phyloP scores from a whole-genome alignment of 2,888 invertebrate genomes.

The Apoda limacodes region DNA sequence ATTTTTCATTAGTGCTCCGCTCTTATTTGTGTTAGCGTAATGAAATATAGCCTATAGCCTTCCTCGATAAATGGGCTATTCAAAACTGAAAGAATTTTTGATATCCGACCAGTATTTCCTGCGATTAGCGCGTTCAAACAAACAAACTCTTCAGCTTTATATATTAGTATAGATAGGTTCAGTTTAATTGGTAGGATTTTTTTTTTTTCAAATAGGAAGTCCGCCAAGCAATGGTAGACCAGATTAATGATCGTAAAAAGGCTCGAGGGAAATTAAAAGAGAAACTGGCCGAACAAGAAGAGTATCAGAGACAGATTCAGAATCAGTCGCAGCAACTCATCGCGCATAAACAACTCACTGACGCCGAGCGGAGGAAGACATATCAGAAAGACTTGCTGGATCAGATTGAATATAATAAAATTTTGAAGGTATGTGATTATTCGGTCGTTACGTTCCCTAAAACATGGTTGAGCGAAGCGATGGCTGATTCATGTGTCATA shows the following conservation, averaged over 20 bases:
- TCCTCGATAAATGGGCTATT: too few species aligned
- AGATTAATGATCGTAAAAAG: conserved; percentile 36
- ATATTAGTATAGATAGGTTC: neutral
- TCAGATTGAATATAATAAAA: conserved; percentile 49
- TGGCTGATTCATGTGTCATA: too few species aligned
- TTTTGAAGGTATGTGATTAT: conserved; percentile 45
- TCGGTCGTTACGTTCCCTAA: too few species aligned
- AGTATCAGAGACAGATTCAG: conserved; percentile 34
- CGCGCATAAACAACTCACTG: conserved; percentile 28
- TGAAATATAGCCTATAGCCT: too few species aligned
- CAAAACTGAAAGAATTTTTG: too few species aligned
- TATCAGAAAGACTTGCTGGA: conserved; percentile 34
- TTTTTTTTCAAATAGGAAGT: conserved; percentile 30
- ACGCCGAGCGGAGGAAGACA: conserved; percentile 31
- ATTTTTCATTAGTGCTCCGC: too few species aligned
- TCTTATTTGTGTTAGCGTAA: too few species aligned
- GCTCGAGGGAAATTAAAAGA: conserved; percentile 27
- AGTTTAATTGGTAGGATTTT: neutral
- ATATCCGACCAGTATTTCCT: neutral
- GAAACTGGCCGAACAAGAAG: conserved; percentile 29
- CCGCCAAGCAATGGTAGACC: conserved; percentile 39
- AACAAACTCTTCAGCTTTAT: neutral
- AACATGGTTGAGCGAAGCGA: too few species aligned
- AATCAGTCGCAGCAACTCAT: conserved; percentile 32
- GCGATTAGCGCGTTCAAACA: neutral